Evolutionary conservation across 2,888 invertebrate genomes (phyloP).

Genomic region (Anticlea derivata): DNA sequence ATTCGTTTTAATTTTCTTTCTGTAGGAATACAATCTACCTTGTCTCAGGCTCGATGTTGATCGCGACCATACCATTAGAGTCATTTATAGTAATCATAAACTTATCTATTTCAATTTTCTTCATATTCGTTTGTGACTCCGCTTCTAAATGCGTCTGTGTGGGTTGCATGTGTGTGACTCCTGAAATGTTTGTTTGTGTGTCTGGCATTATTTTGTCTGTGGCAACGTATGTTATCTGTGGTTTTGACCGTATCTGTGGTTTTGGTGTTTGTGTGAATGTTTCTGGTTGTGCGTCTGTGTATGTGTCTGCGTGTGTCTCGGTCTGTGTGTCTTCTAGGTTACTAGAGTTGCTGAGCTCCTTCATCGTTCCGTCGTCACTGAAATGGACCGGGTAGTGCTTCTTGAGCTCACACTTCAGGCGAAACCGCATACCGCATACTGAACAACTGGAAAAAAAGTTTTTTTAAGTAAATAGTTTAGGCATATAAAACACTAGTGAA

Average conservation of each 20-base stretch:
- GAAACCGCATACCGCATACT: constrained; percentile 67
- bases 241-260: too few species aligned
- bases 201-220: not conserved
- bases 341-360: constrained; percentile 19
- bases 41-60: constrained; percentile 57
- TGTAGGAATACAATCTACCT: constrained; percentile 11
- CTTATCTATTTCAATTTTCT: constrained; percentile 33
- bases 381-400: constrained; percentile 75
- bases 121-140: constrained; percentile 7
- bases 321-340: not conserved
- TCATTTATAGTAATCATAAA: constrained; percentile 66
- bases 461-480: too few species aligned
- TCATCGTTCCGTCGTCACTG: constrained; percentile 41
- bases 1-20: too few species aligned
- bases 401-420: constrained; percentile 69
- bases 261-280: not conserved
- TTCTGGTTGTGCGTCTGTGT: constrained; percentile 2
- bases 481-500: too few species aligned
- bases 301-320: not conserved
- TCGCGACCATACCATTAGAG: constrained; percentile 60
- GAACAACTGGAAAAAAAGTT: constrained; percentile 64
- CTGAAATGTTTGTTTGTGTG: not conserved
- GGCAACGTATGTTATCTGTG: not conserved
- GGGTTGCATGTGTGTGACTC: not conserved
- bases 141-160: not conserved